Conservation (phyloP, 2,888 invertebrate species). For the Erpobdella octoculata region DNA sequence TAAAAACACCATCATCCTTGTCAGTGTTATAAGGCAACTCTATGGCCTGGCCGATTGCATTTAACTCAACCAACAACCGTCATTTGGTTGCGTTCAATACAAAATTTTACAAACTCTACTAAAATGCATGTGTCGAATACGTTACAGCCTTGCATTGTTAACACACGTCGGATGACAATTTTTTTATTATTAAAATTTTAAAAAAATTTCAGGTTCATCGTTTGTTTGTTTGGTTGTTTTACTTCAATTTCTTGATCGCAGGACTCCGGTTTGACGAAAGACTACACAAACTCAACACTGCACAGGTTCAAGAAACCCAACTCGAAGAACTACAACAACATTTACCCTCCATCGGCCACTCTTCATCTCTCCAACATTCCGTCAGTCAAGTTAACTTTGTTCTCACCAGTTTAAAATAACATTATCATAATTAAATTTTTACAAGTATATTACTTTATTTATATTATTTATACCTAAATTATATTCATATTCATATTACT, state of each 20-base stretch:
- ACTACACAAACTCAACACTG: conserved; percentile 85
- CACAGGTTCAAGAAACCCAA: conserved; percentile 99
- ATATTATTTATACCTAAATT: background rate
- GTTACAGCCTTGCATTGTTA: no score
- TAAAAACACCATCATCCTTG: no score
- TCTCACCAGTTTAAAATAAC: background rate
- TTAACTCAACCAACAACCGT: no score
- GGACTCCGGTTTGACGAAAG: conserved; percentile 95
- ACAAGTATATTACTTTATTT: background rate
- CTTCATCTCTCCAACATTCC: conserved; percentile 99
- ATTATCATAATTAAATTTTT: background rate
- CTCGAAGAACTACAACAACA: conserved; percentile 99
- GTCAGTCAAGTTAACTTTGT: conserved; percentile 54
- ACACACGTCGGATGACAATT: no score
- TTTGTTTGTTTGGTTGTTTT: background rate
- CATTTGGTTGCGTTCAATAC: no score
- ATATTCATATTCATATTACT: background rate
- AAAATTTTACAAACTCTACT: no score
- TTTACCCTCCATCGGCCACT: conserved; percentile 96
- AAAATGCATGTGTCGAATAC: no score
- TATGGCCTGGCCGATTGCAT: no score
- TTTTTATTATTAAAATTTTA: no score
- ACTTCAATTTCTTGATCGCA: background rate
- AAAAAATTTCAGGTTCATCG: no score
- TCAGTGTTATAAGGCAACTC: no score